Conservation (phyloP, 2,797 vertebrate genomes). For the Urocyon cinereoargenteus region DNA sequence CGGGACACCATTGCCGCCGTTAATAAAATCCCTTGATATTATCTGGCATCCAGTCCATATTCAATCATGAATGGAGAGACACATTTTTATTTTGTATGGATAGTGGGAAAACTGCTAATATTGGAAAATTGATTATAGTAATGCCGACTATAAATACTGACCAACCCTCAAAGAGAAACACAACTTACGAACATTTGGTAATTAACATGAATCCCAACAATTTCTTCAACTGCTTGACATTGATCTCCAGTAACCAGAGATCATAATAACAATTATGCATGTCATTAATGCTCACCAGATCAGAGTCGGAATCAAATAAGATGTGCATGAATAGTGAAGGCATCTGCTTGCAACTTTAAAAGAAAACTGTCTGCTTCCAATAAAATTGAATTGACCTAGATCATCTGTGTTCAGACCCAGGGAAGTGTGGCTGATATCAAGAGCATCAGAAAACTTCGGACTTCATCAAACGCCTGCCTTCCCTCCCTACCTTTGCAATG, state of each 20-base stretch:
- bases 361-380: conserved; percentile 48
- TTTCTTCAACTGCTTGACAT: not conserved
- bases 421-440: not conserved
- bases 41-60: not conserved
- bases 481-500: conserved; percentile 28
- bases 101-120: not conserved
- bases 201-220: conserved; percentile 16
- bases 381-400: conserved; percentile 61
- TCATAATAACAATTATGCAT: not conserved
- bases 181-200: conserved; percentile 22
- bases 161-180: conserved; percentile 30
- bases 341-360: conserved; percentile 18
- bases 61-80: conserved; percentile 6
- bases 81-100: conserved; percentile 29
- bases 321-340: not conserved
- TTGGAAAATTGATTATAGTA: conserved; percentile 18
- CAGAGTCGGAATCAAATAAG: not conserved
- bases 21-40: not conserved
- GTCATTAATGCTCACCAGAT: not conserved
- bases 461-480: conserved; percentile 43
- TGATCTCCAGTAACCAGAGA: not conserved
- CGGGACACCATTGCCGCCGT: not conserved
- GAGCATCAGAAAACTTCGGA: not conserved
- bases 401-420: not conserved
- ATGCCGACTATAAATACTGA: not conserved